A percentile compares a stretch with the other conserved stretches of the same genome.
phyloP scores from a whole-genome alignment of 2,113 vertebrate genomes.

The Myrmecobius fasciatus region DNA sequence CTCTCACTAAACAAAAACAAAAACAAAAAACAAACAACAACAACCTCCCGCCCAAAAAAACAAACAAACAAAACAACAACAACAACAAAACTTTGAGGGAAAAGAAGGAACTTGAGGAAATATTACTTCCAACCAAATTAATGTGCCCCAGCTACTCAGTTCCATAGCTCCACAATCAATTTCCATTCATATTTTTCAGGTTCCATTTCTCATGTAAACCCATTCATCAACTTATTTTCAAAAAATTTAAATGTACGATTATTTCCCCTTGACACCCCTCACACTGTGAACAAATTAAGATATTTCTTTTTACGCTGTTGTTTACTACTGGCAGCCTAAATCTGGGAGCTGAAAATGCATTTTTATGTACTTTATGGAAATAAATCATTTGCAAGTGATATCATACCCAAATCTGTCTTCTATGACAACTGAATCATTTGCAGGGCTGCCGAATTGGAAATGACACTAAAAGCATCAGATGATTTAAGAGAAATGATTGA shows the following conservation, averaged over 20 bases:
- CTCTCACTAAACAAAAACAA: background rate
- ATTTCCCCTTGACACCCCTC: conserved; percentile 58
- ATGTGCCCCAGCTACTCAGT: background rate
- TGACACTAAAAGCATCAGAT: conserved; percentile 73
- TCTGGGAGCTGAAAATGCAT: conserved; percentile 40
- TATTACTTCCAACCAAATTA: conserved; percentile 7
- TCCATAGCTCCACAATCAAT: conserved; percentile 2
- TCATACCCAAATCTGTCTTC: conserved; percentile 62
- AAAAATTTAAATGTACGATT: conserved; percentile 35
- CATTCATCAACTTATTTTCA: conserved; percentile 59
- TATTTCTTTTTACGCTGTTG: conserved; percentile 58
- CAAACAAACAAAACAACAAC: background rate
- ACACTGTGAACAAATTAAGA: conserved; percentile 57
- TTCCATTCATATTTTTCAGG: conserved; percentile 48
- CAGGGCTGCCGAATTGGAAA: conserved; percentile 63
- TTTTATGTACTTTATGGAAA: conserved; percentile 65
- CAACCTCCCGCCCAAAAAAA: background rate
- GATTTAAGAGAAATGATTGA: conserved; percentile 76
- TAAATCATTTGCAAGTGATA: conserved; percentile 75
- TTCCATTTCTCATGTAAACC: background rate
- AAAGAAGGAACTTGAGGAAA: conserved; percentile 32
- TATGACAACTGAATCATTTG: conserved; percentile 76
- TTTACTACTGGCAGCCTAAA: conserved; percentile 51
- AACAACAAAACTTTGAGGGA: background rate
- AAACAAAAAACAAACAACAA: background rate